These are phyloP conservation scores for Patella pellucida DNA, from an alignment of 2,888 invertebrate species.

Conservation along the genomic window DNA sequence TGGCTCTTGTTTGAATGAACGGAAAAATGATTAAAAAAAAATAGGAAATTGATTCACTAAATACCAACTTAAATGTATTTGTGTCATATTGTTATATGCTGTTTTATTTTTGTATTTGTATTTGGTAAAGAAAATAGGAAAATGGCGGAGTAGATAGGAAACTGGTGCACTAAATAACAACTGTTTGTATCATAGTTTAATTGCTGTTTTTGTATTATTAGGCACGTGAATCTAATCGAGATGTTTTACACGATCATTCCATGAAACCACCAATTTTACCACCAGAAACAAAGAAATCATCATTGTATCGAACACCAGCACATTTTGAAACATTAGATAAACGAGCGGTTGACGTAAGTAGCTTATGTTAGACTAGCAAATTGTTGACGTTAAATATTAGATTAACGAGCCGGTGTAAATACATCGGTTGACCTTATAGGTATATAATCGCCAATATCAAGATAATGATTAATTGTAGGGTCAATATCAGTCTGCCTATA, in stretches of 20 bases:
- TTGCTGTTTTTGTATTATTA: constrained; percentile 25
- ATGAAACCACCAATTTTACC: constrained; percentile 85
- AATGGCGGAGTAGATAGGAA: background rate
- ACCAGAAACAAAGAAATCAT: constrained; percentile 64
- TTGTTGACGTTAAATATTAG: too few relatives aligned
- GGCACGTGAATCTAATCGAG: constrained; percentile 58
- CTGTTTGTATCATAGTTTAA: background rate
- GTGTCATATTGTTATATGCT: too few relatives aligned
- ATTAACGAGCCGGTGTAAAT: too few relatives aligned
- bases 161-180: background rate
- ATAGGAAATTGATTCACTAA: too few relatives aligned
- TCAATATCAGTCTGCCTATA: too few relatives aligned
- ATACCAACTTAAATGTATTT: too few relatives aligned
- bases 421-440: too few relatives aligned
- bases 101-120: too few relatives aligned
- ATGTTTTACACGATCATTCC: constrained; percentile 79
- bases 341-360: constrained; percentile 82
- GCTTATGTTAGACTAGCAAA: background rate
- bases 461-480: too few relatives aligned
- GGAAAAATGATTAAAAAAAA: too few relatives aligned
- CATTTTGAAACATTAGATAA: constrained; percentile 96
- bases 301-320: constrained; percentile 93
- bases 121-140: too few relatives aligned
- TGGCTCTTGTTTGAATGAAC: background rate
- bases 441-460: too few relatives aligned